These are phyloP conservation scores for Folsomia manolachei DNA, from an alignment of 2,888 invertebrate species.

Conservation along the genomic window DNA sequence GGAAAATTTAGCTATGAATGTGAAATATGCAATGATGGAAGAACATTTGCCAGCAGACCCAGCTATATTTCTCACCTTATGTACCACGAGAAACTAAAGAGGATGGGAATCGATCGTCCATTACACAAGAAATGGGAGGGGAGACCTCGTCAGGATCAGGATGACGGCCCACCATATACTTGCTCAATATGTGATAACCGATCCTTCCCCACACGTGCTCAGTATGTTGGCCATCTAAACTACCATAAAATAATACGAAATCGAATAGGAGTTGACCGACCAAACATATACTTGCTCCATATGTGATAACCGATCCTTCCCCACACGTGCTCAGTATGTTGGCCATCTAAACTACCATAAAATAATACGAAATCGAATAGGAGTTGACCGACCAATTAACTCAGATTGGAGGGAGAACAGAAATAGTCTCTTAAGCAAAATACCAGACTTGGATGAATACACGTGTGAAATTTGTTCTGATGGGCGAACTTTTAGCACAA, in stretches of 20 bases:
- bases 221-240: not conserved
- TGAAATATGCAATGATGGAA: not conserved
- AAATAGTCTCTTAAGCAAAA: not conserved
- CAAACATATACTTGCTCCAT: not conserved
- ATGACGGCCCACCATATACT: not conserved
- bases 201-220: not conserved
- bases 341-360: slow-evolving; percentile 7
- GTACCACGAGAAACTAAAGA: not conserved
- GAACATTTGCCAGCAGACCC: not conserved
- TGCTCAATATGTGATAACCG: not conserved
- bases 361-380: not conserved
- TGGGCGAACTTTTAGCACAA: not conserved
- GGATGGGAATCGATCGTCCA: not conserved
- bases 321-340: not conserved
- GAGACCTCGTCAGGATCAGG: too few species aligned
- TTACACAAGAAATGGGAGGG: not conserved
- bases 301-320: not conserved
- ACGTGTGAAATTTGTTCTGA: slow-evolving; percentile 5
- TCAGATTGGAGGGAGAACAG: not conserved
- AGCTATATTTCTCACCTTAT: not conserved
- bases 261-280: not conserved
- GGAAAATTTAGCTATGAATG: not conserved
- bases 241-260: not conserved
- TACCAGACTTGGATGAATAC: not conserved
- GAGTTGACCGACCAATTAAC: not conserved